Conservation (phyloP, 1,140 invertebrate genomes). For the Ladona fulva region DNA sequence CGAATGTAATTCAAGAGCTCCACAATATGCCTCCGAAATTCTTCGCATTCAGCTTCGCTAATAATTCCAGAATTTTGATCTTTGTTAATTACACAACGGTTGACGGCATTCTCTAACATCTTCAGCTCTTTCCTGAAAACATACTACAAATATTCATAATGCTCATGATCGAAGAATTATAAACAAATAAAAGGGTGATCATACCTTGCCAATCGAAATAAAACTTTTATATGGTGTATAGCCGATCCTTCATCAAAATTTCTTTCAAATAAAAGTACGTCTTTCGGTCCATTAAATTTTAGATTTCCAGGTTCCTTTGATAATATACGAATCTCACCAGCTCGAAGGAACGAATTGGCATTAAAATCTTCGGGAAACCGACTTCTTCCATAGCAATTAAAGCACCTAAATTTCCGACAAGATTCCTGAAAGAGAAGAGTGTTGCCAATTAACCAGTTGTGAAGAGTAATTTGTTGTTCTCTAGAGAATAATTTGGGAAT, state of each 20-base stretch:
- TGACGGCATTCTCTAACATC: neutral
- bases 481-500: too few species aligned
- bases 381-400: too few species aligned
- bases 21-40: neutral
- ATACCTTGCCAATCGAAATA: constrained; percentile 1
- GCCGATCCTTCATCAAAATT: neutral
- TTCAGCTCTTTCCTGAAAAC: neutral
- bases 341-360: too few species aligned
- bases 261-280: neutral
- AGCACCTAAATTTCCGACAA: too few species aligned
- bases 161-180: neutral
- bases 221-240: neutral
- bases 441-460: too few species aligned
- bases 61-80: neutral
- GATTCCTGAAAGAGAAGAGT: too few species aligned
- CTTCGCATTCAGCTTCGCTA: neutral
- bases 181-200: neutral
- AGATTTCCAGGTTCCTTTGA: too few species aligned
- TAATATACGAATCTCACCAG: too few species aligned
- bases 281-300: neutral
- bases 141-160: neutral
- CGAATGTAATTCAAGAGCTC: neutral
- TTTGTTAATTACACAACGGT: neutral
- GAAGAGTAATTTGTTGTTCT: too few species aligned
- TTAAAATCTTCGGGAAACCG: too few species aligned